These are phyloP conservation scores for Corynorhinus townsendii DNA, from an alignment of 2,113 vertebrate genomes.

Conservation along the genomic window DNA sequence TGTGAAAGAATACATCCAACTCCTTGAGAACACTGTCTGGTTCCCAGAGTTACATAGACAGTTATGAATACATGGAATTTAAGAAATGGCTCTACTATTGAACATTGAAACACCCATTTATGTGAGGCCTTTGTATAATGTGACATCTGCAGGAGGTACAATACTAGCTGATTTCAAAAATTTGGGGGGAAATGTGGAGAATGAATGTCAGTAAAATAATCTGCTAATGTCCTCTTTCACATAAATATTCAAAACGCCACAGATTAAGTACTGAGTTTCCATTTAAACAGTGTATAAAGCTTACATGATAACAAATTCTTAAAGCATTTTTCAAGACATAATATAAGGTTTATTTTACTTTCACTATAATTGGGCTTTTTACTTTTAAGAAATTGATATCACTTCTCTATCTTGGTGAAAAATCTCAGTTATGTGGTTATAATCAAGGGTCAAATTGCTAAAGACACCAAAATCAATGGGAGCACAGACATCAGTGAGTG, in stretches of 20 bases:
- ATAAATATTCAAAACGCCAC: background rate
- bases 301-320: background rate
- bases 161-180: background rate
- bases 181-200: background rate
- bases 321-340: slow-evolving; percentile 20
- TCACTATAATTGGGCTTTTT: background rate
- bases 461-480: slow-evolving; percentile 4
- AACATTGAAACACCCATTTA: background rate
- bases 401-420: background rate
- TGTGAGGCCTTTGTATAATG: background rate
- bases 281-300: background rate
- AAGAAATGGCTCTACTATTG: background rate
- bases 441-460: slow-evolving; percentile 16
- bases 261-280: background rate
- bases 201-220: background rate
- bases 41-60: background rate
- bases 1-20: background rate
- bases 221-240: background rate
- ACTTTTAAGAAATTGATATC: background rate
- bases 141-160: background rate
- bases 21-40: background rate
- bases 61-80: background rate
- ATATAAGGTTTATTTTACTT: slow-evolving; percentile 14
- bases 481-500: background rate
- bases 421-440: slow-evolving; percentile 5